Evolutionary conservation across 2,113 vertebrate species (phyloP), one percentile per base, ranked within the genome.

Genomic region (Stictonetta naevosa): DNA sequence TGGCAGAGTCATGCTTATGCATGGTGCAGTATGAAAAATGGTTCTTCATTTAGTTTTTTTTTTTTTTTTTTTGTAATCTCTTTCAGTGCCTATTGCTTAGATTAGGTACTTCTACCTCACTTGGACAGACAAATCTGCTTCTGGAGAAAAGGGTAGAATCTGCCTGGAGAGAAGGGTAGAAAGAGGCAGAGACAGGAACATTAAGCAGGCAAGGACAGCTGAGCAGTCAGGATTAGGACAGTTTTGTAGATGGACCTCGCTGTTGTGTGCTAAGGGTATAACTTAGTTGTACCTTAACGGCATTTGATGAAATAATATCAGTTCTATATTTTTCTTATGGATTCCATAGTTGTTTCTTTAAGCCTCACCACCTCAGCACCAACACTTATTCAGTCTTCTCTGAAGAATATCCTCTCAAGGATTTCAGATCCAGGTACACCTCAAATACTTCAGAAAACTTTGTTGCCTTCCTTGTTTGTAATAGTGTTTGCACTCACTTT

Each of bases 111-210:
- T 71, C 13, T 16, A 50, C 11, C 11, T 77, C 68, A 62, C 40
- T 40, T 62, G 13, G 6, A 11, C 15, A 25, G 73, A 46, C 1
- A 69, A 18, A 83, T 52, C 34, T 69, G 8, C 29, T 83, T 36
- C 55, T 48, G 14, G 53, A n/a, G 4, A n/a, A 4, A 14, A 5
- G 2, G 12, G 12, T 33, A 21, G 17, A 71, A n/a, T n/a, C n/a
- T n/a, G 4, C 29, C 5, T 56, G 5, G 6, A n/a, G 4, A n/a
- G 4, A 14, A 5, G 2, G 12, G 12, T 33, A 21, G 17, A 71
- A n/a, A 25, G 60, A 83, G 71, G 44, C 1, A 46, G 55, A 29
- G 33, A 3, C 26, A 69, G 25, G 22, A 77, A 46, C 31, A n/a
- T 19, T 16, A n/a, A 5, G 6, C 29, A 88, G 52, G 6, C 11